Evolutionary conservation across 2,888 invertebrate genomes (phyloP).

Genomic region (Nephrocerus scutellatus): DNA sequence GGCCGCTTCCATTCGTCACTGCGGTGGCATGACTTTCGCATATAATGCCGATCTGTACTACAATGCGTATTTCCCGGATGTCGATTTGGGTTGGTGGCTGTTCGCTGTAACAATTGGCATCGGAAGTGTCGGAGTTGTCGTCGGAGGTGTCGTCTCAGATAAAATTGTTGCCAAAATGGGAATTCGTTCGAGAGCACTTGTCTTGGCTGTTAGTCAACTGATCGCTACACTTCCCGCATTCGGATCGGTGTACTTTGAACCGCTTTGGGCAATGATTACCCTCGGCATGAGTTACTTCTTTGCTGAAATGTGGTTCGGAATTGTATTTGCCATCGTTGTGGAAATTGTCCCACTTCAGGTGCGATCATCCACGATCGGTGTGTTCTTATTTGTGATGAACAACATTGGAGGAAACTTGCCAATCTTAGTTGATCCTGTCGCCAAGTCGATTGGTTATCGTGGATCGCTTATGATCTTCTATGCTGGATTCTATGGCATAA

Average conservation of each 20-base stretch:
- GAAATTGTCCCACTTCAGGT: slow-evolving; percentile 78
- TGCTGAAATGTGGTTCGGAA: slow-evolving; percentile 93
- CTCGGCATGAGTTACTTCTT: slow-evolving; percentile 84
- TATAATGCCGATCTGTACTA: slow-evolving; percentile 88
- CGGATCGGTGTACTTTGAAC: slow-evolving; percentile 75
- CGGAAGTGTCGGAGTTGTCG: slow-evolving; percentile 61
- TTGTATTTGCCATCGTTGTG: slow-evolving; percentile 81
- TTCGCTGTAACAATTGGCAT: slow-evolving; percentile 82
- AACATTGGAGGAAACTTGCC: slow-evolving; percentile 87
- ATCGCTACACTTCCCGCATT: slow-evolving; percentile 78
- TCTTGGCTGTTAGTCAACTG: slow-evolving; percentile 74
- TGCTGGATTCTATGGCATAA: slow-evolving; percentile 78
- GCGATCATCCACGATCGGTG: slow-evolving; percentile 76
- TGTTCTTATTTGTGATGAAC: slow-evolving; percentile 88
- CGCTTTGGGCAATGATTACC: slow-evolving; percentile 79
- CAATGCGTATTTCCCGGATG: slow-evolving; percentile 79
- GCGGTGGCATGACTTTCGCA: slow-evolving; percentile 85
- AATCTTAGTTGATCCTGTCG: slow-evolving; percentile 77
- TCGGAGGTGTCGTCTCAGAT: slow-evolving; percentile 71
- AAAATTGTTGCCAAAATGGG: slow-evolving; percentile 84
- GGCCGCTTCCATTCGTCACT: slow-evolving; percentile 83
- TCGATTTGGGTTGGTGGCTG: slow-evolving; percentile 84
- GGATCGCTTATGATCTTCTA: slow-evolving; percentile 82
- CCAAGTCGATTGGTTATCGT: slow-evolving; percentile 72
- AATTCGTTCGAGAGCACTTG: slow-evolving; percentile 69